Percentiles rank a stretch among this genome's conserved stretches.
Evolutionary conservation across 1,140 invertebrate genomes (phyloP).

Genomic region (Chrysopa pallens): DNA sequence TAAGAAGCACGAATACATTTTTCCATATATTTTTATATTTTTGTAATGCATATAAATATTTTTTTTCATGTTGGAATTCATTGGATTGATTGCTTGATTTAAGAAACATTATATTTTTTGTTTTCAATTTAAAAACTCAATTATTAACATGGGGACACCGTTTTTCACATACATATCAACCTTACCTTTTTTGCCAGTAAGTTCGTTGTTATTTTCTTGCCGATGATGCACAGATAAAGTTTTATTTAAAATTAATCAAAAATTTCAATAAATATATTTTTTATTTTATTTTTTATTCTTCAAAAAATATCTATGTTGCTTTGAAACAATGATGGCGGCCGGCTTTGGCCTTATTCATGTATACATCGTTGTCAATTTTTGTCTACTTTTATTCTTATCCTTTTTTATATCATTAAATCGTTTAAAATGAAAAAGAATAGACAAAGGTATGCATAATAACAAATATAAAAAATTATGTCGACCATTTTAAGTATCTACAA

Average conservation of each 20-base stretch:
- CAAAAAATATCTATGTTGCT: neutral
- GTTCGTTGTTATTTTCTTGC: neutral
- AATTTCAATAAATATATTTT: neutral
- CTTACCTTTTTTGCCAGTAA: neutral
- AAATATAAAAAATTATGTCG: too few relatives aligned
- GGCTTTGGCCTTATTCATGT: neutral
- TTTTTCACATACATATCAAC: neutral
- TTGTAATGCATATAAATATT: too few relatives aligned
- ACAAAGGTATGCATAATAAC: too few relatives aligned
- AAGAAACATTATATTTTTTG: neutral
- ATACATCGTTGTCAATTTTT: too few relatives aligned
- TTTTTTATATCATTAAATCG: too few relatives aligned
- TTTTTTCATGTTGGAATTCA: neutral
- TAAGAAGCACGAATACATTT: neutral
- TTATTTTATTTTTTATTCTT: neutral
- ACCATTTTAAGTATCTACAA: too few relatives aligned
- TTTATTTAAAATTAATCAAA: neutral
- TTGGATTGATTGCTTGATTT: neutral
- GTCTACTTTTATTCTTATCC: too few relatives aligned
- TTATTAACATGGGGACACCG: neutral
- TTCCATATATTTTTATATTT: too few relatives aligned
- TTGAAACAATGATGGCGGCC: neutral
- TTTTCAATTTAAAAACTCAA: neutral
- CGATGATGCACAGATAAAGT: neutral
- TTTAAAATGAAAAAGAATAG: too few relatives aligned